Evolutionary conservation across 2,888 invertebrate genomes (phyloP).

Genomic region (Electrophaes corylata): DNA sequence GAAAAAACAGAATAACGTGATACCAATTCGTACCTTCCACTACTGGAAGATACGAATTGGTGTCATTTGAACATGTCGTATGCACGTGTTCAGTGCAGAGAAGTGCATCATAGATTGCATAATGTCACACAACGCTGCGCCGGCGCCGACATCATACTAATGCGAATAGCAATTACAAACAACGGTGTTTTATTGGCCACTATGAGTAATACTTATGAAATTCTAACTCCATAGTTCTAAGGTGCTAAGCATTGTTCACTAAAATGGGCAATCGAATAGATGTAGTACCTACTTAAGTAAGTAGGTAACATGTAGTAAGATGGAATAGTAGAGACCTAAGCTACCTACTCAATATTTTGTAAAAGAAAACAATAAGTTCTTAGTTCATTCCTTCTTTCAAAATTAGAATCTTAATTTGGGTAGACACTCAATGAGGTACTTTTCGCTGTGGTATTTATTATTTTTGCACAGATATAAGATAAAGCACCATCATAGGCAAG

Average conservation of each 20-base stretch:
- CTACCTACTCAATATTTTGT: too few species aligned
- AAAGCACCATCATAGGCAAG: not conserved
- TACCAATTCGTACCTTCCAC: not conserved
- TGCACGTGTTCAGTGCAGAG: constrained; percentile 10
- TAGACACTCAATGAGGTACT: too few species aligned
- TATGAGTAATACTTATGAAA: not conserved
- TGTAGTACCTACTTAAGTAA: too few species aligned
- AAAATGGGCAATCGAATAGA: not conserved
- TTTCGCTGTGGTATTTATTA: too few species aligned
- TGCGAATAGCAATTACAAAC: constrained; percentile 13
- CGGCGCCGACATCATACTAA: constrained; percentile 23
- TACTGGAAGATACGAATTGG: not conserved
- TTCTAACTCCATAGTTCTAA: constrained; percentile 5
- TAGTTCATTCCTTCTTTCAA: too few species aligned
- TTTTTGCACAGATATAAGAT: too few species aligned
- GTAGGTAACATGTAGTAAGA: too few species aligned
- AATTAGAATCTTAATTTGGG: too few species aligned
- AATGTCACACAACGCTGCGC: constrained; percentile 37
- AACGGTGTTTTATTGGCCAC: constrained; percentile 5
- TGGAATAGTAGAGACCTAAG: too few species aligned
- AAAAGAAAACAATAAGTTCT: too few species aligned
- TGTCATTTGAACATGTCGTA: not conserved
- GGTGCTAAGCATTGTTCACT: not conserved
- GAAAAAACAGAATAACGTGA: not conserved
- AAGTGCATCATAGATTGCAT: constrained; percentile 32